Conservation (phyloP, 2,113 vertebrate species). For the Nycticebus coucang region DNA sequence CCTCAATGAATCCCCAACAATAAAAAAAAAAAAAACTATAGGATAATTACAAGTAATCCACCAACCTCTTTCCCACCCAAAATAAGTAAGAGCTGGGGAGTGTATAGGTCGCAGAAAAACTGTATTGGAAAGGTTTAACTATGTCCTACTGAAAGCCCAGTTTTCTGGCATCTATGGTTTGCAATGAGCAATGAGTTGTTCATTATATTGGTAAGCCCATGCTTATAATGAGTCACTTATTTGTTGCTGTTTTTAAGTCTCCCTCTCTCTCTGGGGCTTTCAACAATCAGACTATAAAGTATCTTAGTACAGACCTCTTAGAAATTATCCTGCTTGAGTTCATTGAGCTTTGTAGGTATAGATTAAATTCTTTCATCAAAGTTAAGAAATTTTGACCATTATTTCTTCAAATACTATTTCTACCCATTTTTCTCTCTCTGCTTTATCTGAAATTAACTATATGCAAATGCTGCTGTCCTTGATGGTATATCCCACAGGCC, state of each 20-base stretch:
- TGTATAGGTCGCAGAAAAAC: no score
- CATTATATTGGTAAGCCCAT: not conserved
- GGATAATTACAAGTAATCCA: no score
- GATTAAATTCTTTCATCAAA: not conserved
- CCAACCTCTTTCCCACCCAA: no score
- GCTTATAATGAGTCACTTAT: not conserved
- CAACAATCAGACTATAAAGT: not conserved
- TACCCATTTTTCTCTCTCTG: not conserved
- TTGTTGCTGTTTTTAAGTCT: not conserved
- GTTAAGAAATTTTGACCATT: not conserved
- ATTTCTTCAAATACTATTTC: not conserved
- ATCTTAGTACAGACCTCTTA: not conserved
- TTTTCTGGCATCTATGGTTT: not conserved
- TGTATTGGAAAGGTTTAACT: not conserved
- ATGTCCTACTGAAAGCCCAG: not conserved
- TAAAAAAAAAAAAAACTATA: no score
- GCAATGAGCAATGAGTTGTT: not conserved
- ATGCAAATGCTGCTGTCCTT: not conserved
- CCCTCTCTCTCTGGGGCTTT: not conserved
- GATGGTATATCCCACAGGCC: not conserved
- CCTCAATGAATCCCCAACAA: no score
- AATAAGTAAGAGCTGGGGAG: no score
- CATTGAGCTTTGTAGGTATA: not conserved
- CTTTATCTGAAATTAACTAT: not conserved
- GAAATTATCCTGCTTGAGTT: not conserved